These are phyloP conservation scores for Hyperopisus bebe DNA, from an alignment of 2,113 vertebrate species.

Conservation along the genomic window DNA sequence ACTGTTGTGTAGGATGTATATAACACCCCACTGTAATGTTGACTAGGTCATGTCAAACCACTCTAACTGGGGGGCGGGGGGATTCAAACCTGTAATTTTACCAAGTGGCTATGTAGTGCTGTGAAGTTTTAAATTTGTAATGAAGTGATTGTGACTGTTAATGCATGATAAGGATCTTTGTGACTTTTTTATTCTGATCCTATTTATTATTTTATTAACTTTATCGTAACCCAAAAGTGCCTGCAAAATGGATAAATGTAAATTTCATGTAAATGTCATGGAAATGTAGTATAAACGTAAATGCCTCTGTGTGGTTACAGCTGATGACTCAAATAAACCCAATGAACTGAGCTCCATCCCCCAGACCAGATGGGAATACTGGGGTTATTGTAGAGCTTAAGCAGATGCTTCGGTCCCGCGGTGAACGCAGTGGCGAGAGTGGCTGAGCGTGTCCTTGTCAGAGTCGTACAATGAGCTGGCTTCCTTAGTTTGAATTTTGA, in stretches of 20 bases:
- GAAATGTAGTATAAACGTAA: not conserved
- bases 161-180: not conserved
- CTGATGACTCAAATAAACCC: not conserved
- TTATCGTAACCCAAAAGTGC: not conserved
- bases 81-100: not conserved
- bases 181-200: not conserved
- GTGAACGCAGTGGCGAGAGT: not conserved
- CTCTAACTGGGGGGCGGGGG: not conserved
- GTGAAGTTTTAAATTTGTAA: not conserved
- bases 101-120: not conserved
- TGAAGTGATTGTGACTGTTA: not conserved
- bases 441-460: not conserved
- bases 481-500: not conserved
- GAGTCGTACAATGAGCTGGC: not conserved
- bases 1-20: not conserved
- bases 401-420: not conserved
- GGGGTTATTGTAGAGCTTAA: not conserved
- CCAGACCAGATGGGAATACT: conserved; percentile 1
- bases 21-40: not conserved
- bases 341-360: not conserved
- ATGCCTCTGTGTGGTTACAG: not conserved
- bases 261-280: not conserved
- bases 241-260: not conserved
- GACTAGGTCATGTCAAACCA: not conserved
- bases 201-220: not conserved